phyloP scores from a whole-genome alignment of 2,888 invertebrate genomes.

The Mythimna lalbum region DNA sequence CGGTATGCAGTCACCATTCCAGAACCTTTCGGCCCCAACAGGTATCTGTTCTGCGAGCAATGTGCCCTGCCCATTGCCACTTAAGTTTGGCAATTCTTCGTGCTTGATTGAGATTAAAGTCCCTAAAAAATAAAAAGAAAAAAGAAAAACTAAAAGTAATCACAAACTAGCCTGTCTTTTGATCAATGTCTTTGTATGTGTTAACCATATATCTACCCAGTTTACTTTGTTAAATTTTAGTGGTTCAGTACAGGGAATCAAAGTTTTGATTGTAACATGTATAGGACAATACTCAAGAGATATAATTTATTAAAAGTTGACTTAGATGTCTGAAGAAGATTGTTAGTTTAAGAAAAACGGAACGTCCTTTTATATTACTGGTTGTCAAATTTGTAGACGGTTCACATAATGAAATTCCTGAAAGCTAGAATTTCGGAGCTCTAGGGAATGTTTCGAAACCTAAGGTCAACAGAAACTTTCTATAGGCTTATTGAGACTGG shows the following conservation, averaged over 20 bases:
- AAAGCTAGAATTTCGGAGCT: neutral
- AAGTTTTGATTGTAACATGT: constrained; percentile 13
- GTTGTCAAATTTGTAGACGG: neutral
- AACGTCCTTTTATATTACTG: constrained; percentile 4
- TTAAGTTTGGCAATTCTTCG: too few relatives aligned
- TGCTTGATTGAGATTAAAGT: too few relatives aligned
- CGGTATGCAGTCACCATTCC: too few relatives aligned
- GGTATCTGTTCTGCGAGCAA: too few relatives aligned
- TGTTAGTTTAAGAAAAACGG: neutral
- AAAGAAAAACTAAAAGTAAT: too few relatives aligned
- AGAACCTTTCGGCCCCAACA: too few relatives aligned
- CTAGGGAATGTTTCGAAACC: neutral
- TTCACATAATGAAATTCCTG: constrained; percentile 18
- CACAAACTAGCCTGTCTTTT: neutral
- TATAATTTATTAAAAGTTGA: neutral
- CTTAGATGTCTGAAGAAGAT: constrained; percentile 3
- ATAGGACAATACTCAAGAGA: constrained; percentile 18
- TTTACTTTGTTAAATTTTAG: constrained; percentile 1
- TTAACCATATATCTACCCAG: neutral
- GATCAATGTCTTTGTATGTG: neutral
- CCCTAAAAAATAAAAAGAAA: too few relatives aligned
- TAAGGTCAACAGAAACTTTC: neutral
- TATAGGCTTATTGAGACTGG: neutral
- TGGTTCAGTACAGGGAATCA: neutral
- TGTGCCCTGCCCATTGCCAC: too few relatives aligned